Conservation (phyloP, 2,888 invertebrate genomes). For the Scotopteryx bipunctaria region DNA sequence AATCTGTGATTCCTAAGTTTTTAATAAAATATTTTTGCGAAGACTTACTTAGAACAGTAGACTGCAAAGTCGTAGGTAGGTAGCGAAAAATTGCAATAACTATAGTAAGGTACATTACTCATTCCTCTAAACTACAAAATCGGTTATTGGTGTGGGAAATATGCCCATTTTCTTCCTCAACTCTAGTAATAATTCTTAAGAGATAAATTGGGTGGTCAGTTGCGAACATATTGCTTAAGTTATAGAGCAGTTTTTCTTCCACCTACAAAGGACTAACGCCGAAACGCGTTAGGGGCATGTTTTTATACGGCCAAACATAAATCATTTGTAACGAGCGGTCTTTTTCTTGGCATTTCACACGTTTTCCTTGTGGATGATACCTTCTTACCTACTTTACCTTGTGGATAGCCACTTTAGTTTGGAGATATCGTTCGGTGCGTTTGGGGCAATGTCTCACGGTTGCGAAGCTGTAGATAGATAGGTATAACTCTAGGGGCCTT, state of each 20-base stretch:
- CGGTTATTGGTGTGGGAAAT: slow-evolving; percentile 15
- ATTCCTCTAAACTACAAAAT: no score
- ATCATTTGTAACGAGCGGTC: slow-evolving; percentile 72
- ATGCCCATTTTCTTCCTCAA: slow-evolving; percentile 3
- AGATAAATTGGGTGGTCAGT: slow-evolving; percentile 38
- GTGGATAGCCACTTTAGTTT: slow-evolving; percentile 35
- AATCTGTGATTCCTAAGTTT: no score
- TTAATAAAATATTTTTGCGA: no score
- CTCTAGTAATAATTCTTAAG: slow-evolving; percentile 31
- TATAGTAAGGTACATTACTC: no score
- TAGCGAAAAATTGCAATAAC: no score
- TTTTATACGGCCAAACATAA: slow-evolving; percentile 65
- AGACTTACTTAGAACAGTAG: no score
- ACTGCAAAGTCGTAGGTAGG: no score
- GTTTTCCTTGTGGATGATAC: slow-evolving; percentile 56
- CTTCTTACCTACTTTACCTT: slow-evolving; percentile 32
- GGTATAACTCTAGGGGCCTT: no score
- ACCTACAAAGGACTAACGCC: slow-evolving; percentile 52
- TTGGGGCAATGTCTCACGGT: slow-evolving; percentile 25
- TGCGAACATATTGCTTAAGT: slow-evolving; percentile 42
- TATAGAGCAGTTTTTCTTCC: slow-evolving; percentile 53
- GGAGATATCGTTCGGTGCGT: slow-evolving; percentile 29
- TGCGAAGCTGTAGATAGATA: slow-evolving; percentile 13
- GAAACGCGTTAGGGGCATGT: slow-evolving; percentile 56
- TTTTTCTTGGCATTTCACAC: slow-evolving; percentile 65